Conservation (phyloP, 64 coral and sea anemone genomes). For the Trachythela sp. region DNA sequence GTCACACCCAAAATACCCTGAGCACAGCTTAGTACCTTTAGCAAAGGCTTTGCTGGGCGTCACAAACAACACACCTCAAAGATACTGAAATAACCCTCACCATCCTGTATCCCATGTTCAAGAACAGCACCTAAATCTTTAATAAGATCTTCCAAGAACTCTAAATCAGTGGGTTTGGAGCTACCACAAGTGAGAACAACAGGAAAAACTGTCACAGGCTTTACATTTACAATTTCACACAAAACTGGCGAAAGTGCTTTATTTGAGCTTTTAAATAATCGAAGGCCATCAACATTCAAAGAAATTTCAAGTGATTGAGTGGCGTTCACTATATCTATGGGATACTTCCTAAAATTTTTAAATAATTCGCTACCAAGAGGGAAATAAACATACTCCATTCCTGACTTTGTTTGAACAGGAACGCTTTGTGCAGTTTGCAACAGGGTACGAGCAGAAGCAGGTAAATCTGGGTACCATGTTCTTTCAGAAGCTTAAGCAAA, state of each 20-base stretch:
- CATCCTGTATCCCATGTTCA: background rate
- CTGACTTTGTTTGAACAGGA: background rate
- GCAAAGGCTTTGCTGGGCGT: background rate
- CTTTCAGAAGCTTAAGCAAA: background rate
- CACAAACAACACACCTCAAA: background rate
- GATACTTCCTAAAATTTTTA: too few relatives aligned
- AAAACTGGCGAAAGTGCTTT: background rate
- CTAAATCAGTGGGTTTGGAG: background rate
- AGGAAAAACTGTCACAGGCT: too few relatives aligned
- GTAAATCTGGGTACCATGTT: background rate
- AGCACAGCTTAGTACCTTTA: background rate
- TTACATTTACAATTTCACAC: background rate
- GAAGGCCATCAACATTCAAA: constrained; percentile 7
- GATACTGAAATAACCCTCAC: background rate
- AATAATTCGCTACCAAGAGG: too few relatives aligned
- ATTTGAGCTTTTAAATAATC: background rate
- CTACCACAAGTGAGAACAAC: background rate
- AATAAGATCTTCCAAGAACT: background rate
- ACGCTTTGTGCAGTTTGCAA: background rate
- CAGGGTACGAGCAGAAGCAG: background rate
- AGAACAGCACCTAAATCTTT: background rate
- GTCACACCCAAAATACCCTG: background rate
- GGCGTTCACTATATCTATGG: too few relatives aligned
- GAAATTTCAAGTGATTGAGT: background rate
- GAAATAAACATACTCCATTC: too few relatives aligned